phyloP scores from a whole-genome alignment of 2,797 vertebrate species.

The Galago senegalensis region DNA sequence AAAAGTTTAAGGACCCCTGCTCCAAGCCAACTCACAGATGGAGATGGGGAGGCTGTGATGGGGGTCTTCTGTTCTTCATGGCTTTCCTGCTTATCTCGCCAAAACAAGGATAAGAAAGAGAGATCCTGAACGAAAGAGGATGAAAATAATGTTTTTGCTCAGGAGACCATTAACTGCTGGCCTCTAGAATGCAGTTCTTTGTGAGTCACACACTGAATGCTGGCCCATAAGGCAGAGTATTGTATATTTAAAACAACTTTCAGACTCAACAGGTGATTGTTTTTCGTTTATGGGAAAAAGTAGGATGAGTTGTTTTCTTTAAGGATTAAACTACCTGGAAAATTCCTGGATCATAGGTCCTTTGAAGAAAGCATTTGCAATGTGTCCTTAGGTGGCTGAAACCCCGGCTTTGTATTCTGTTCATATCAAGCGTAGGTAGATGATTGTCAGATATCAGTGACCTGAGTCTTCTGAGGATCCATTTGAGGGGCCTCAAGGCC shows the following conservation, averaged over 20 bases:
- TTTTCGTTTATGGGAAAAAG: neutral
- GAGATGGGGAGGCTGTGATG: no score
- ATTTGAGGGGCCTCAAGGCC: neutral
- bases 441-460: constrained; percentile 4
- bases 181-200: constrained; percentile 37
- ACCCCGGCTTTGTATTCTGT: neutral
- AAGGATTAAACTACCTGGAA: constrained; percentile 18
- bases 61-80: no score
- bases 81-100: neutral
- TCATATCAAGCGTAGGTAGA: neutral
- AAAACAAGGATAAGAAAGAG: neutral
- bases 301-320: neutral
- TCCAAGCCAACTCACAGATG: neutral
- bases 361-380: neutral
- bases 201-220: neutral
- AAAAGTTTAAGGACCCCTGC: no score
- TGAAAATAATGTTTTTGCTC: constrained; percentile 42
- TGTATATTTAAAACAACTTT: constrained; percentile 58
- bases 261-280: neutral
- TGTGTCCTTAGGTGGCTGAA: neutral
- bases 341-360: neutral
- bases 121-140: neutral
- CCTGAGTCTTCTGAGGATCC: neutral
- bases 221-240: neutral
- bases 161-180: constrained; percentile 2